Percentiles rank a stretch among this genome's conserved stretches.
Conservation (phyloP, 1,140 invertebrate genomes). For the Platyura marginata region DNA sequence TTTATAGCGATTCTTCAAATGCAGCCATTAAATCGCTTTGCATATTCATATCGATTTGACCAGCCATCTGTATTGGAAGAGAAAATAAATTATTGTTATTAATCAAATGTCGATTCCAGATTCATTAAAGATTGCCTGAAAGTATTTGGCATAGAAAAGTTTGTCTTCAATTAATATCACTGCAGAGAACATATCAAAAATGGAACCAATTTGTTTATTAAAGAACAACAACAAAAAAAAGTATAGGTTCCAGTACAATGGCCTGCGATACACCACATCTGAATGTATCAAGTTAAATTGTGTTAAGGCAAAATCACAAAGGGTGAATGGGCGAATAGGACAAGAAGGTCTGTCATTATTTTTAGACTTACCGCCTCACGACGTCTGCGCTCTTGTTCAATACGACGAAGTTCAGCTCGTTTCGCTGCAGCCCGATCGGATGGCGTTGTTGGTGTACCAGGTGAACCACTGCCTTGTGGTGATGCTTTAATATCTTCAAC, state of each 20-base stretch:
- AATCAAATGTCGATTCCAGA: background rate
- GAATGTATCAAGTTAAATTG: background rate
- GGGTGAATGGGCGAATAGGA: background rate
- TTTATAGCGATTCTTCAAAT: slow-evolving; percentile 84
- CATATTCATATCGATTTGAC: slow-evolving; percentile 94
- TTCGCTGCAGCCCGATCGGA: slow-evolving; percentile 50
- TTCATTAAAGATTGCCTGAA: background rate
- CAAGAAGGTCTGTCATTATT: background rate
- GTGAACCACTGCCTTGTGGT: slow-evolving; percentile 26
- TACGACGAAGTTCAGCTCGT: slow-evolving; percentile 55
- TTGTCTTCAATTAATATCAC: no score
- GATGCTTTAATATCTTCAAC: slow-evolving; percentile 34
- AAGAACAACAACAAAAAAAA: no score
- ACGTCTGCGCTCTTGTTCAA: slow-evolving; percentile 75
- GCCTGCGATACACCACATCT: background rate
- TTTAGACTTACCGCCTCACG: slow-evolving; percentile 69
- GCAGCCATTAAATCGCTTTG: slow-evolving; percentile 96
- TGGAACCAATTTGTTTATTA: no score
- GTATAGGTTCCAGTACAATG: no score
- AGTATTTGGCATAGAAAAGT: no score
- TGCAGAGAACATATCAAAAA: no score
- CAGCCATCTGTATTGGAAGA: slow-evolving; percentile 57
- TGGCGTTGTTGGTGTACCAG: slow-evolving; percentile 35
- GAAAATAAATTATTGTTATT: slow-evolving; percentile 3
- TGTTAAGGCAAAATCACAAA: background rate